Conservation (phyloP, 2,888 invertebrate species). For the Kryphioiulus occultus region DNA sequence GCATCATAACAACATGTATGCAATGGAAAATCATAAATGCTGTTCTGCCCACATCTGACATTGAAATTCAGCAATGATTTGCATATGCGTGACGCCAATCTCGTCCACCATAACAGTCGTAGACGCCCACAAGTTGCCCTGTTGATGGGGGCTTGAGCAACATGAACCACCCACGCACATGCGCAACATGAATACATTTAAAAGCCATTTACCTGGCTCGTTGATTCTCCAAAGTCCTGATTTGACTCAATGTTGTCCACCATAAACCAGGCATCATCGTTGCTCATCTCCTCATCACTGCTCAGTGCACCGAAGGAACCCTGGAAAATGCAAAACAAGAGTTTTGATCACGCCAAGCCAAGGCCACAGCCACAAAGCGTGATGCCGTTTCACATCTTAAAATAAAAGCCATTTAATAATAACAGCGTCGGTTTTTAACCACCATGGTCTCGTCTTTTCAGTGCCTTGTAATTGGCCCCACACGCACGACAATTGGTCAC, state of each 20-base stretch:
- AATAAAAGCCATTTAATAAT: not conserved
- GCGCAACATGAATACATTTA: not conserved
- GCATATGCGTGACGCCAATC: not conserved
- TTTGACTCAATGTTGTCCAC: constrained; percentile 11
- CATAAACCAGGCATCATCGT: constrained; percentile 50
- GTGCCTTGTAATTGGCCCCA: not conserved
- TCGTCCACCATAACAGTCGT: not conserved
- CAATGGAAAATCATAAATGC: too few relatives aligned
- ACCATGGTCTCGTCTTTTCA: not conserved
- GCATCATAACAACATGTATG: too few relatives aligned
- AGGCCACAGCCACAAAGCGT: not conserved
- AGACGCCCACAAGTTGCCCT: not conserved
- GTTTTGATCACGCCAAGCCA: not conserved
- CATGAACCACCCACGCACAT: not conserved
- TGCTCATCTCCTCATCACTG: constrained; percentile 44
- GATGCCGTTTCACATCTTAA: not conserved
- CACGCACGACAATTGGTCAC: not conserved
- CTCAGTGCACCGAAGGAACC: constrained; percentile 44
- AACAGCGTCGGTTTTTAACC: not conserved
- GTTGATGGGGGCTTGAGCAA: not conserved
- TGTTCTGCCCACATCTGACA: not conserved
- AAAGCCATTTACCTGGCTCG: constrained; percentile 27
- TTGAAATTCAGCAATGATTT: not conserved
- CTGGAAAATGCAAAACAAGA: constrained; percentile 18
- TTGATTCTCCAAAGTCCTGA: not conserved